Percentiles rank a stretch among this genome's conserved stretches.
Conservation (phyloP, 2,113 vertebrate species). For the Elephas maximus region DNA sequence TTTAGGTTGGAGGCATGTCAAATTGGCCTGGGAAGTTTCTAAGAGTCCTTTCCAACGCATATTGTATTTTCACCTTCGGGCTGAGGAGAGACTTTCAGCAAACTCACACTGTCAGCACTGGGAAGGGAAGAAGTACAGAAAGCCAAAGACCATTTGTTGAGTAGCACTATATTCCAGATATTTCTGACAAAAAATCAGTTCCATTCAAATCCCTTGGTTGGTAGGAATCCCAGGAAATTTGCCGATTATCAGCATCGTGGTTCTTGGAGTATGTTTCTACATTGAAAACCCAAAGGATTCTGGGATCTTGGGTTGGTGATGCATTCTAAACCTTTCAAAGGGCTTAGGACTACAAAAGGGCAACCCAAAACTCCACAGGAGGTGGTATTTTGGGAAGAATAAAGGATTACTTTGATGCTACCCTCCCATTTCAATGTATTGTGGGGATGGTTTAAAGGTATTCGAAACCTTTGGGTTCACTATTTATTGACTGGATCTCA, state of each 20-base stretch:
- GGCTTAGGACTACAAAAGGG: neutral
- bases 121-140: neutral
- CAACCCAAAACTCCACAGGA: neutral
- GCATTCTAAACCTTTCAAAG: neutral
- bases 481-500: neutral
- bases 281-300: neutral
- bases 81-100: neutral
- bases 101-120: neutral
- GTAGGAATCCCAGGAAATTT: neutral
- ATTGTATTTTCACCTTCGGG: neutral
- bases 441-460: neutral
- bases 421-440: neutral
- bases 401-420: rapidly evolving
- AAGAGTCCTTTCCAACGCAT: neutral
- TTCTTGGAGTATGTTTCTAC: neutral
- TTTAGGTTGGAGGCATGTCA: neutral
- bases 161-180: neutral
- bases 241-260: neutral
- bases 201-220: neutral
- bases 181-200: neutral
- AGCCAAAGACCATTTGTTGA: neutral
- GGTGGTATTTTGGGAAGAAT: neutral
- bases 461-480: neutral
- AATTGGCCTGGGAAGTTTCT: neutral
- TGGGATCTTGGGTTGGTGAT: neutral